A percentile compares a stretch with the other conserved stretches of the same genome.
Evolutionary conservation across 1,140 invertebrate species (phyloP).

Genomic region (Cotesia typhae): DNA sequence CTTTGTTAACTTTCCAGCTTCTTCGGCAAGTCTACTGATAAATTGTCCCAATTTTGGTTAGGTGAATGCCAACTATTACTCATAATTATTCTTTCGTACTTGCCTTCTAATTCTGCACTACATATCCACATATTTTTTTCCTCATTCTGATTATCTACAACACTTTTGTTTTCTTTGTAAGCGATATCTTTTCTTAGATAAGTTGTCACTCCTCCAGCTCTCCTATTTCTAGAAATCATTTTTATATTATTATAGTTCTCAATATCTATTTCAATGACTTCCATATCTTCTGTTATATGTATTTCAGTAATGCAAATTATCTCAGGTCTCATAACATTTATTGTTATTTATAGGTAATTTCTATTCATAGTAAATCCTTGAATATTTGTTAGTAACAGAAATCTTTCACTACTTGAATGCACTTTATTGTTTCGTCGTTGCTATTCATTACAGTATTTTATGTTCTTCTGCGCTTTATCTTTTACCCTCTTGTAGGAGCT

Average conservation of each 20-base stretch:
- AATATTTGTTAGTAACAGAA: conserved; percentile 26
- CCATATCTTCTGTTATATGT: conserved; percentile 16
- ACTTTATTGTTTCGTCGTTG: neutral
- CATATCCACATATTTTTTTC: conserved; percentile 21
- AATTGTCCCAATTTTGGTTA: neutral
- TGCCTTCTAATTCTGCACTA: neutral
- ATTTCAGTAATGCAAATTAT: conserved; percentile 27
- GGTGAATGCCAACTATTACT: conserved; percentile 5
- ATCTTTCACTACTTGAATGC: neutral
- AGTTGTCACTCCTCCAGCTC: conserved; percentile 20
- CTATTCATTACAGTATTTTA: conserved; percentile 4
- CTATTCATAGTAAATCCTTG: conserved; percentile 26
- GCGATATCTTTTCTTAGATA: neutral
- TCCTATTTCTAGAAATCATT: conserved; percentile 14
- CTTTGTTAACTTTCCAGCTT: conserved; percentile 18
- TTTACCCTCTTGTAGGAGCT: conserved; percentile 6
- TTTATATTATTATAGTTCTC: conserved; percentile 21
- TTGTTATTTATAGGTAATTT: conserved; percentile 24
- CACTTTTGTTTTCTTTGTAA: neutral
- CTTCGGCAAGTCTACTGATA: neutral
- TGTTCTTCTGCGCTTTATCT: conserved; percentile 7
- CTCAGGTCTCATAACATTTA: conserved; percentile 14
- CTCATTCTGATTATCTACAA: neutral
- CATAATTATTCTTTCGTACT: neutral
- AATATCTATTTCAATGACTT: conserved; percentile 17